Evolutionary conservation across 2,113 vertebrate genomes (phyloP), one percentile per base, ranked within the genome.

Genomic region (Mesembrinibis cayennensis): DNA sequence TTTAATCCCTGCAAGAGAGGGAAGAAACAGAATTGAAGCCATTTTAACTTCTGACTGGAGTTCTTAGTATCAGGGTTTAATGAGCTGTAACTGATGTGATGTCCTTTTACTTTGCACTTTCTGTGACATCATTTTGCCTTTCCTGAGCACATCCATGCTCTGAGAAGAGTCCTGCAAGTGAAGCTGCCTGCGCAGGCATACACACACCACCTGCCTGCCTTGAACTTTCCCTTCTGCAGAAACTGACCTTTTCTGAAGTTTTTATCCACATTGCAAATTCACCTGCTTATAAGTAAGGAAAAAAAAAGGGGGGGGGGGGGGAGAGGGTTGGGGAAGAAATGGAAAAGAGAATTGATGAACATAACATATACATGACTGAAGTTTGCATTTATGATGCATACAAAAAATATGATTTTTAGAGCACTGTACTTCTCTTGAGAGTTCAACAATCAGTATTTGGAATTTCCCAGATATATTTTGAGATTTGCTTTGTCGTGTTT

Each of bases 281-380:
- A 38, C 62, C 26, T 76, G 69, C 20, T 76, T 55, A 6, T 7
- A 34, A 29, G 30, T 22, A 11, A 9, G 14, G 14, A 10, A 22
- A 8, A 11, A 10, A 30, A 15, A 27, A 15, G 14, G 25, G 19
- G 38, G 23, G 22, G 10, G 84, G 42, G 78, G 30, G 17, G 72
- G n/a, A 23, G 11, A 27, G 7, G 12, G 11, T 9, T 45, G 32
- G 26, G 14, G 19, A 25, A 15, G 7, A 80, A 58, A 72, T 6
- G 23, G 26, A 47, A 47, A 22, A 49, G 30, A 27, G 8, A 93
- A 38, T 6, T 45, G 20, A 81, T 27, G 23, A 86, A 76, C 1
- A 0, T 16, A 63, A 86, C 32, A 80, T 16, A 38, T 3, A 16
- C 0, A 0, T 40, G 40, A 18, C 36, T 63, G 32, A 78, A 56